These are phyloP conservation scores for Clarias macrocephalus DNA, from an alignment of 2,113 vertebrate species.

Conservation along the genomic window DNA sequence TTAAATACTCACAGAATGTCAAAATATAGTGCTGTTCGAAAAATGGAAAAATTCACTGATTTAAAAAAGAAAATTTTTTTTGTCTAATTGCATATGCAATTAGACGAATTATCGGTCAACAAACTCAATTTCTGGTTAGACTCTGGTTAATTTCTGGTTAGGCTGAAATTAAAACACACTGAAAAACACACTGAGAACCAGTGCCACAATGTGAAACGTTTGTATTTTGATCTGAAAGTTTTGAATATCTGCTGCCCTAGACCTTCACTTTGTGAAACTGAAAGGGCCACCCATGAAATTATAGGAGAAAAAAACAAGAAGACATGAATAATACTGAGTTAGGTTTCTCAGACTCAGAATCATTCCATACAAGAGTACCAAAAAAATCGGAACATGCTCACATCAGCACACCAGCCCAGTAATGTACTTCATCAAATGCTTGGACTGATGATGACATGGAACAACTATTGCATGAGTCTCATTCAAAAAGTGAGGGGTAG, in stretches of 20 bases:
- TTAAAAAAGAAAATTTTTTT: background rate
- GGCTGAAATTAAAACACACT: background rate
- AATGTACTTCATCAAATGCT: background rate
- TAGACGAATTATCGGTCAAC: background rate
- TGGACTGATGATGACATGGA: background rate
- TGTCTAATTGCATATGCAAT: background rate
- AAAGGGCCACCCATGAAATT: background rate
- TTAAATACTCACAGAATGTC: background rate
- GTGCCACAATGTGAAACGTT: background rate
- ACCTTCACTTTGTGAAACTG: background rate
- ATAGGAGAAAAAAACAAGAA: background rate
- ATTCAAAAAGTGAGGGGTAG: background rate
- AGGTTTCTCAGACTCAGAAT: background rate
- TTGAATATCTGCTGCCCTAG: background rate
- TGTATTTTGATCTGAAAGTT: background rate
- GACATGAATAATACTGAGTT: background rate
- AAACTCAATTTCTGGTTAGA: background rate
- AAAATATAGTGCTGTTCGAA: background rate
- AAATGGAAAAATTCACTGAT: background rate
- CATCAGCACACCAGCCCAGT: background rate
- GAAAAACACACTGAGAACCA: background rate
- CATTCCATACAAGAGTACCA: background rate
- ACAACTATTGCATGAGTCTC: background rate
- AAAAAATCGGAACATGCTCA: background rate
- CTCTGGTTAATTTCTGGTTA: background rate